Conservation (phyloP, 2,797 vertebrate species). For the Paguma larvata region DNA sequence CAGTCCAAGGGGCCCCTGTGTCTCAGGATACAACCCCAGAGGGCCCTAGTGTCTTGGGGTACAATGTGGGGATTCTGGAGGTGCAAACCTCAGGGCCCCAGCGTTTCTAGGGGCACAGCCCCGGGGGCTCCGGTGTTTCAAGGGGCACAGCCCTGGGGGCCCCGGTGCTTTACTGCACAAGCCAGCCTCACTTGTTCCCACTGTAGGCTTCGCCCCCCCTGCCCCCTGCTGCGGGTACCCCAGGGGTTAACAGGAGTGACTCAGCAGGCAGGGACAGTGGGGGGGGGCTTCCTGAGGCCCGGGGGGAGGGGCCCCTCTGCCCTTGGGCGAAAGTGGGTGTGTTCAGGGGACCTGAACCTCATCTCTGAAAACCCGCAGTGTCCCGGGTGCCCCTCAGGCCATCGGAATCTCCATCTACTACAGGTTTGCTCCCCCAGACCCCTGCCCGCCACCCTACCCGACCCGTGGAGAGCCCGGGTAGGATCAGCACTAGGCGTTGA, state of each 20-base stretch:
- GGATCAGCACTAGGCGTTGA: not conserved
- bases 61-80: not conserved
- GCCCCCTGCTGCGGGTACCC: not conserved
- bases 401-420: not conserved
- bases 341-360: too few species aligned
- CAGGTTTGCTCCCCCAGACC: not conserved
- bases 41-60: not conserved
- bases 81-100: too few species aligned
- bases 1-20: not conserved
- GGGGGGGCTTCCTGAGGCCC: not conserved
- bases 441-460: not conserved
- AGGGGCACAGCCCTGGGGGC: too few species aligned
- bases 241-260: not conserved
- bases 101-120: not conserved
- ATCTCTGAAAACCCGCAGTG: not conserved
- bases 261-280: rapidly evolving
- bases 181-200: not conserved
- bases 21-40: not conserved
- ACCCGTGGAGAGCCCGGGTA: not conserved
- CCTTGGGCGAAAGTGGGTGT: too few species aligned
- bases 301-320: too few species aligned
- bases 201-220: too few species aligned
- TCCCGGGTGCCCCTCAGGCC: not conserved
- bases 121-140: too few species aligned
- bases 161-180: not conserved